A percentile compares a stretch with the other conserved stretches of the same genome.
Evolutionary conservation across 2,797 vertebrate genomes (phyloP).

Genomic region (Crenichthys baileyi): DNA sequence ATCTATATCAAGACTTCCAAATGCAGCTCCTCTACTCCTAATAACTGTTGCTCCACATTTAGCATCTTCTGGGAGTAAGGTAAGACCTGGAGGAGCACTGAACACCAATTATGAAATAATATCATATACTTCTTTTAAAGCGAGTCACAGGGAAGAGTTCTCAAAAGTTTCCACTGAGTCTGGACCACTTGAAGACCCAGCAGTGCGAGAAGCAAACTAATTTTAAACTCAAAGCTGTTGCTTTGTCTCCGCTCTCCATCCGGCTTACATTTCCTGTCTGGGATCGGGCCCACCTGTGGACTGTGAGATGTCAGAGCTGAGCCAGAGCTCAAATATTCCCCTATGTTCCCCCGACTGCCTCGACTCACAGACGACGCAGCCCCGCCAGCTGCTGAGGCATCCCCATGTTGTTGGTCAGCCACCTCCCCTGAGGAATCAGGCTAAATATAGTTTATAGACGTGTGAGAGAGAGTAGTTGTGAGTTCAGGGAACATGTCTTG

Average conservation of each 20-base stretch:
- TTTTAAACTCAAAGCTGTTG: conserved; percentile 52
- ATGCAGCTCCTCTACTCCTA: neutral
- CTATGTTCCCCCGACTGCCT: conserved; percentile 39
- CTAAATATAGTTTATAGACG: conserved; percentile 67
- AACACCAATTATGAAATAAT: conserved; percentile 20
- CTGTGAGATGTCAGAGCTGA: conserved; percentile 40
- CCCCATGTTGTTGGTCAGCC: conserved; percentile 49
- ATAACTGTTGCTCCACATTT: conserved; percentile 13
- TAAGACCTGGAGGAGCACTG: conserved; percentile 10
- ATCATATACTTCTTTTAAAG: conserved; percentile 22
- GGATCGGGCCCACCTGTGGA: conserved; percentile 66
- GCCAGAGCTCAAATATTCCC: conserved; percentile 46
- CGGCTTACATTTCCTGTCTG: conserved; percentile 66
- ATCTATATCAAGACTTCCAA: neutral
- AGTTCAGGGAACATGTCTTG: conserved; percentile 12
- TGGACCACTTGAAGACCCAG: conserved; percentile 17
- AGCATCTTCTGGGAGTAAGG: conserved; percentile 42
- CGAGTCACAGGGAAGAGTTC: conserved; percentile 24
- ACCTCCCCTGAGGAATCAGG: conserved; percentile 34
- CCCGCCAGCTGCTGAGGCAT: conserved; percentile 47
- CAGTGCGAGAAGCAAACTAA: conserved; percentile 41
- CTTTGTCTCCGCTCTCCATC: conserved; percentile 54
- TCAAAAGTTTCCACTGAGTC: conserved; percentile 10
- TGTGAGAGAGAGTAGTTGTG: neutral
- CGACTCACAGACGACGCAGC: conserved; percentile 74